Evolutionary conservation across 1,140 invertebrate genomes (phyloP), one percentile per base, ranked within the genome.

Genomic region (Macrosteles quadrilineatus): DNA sequence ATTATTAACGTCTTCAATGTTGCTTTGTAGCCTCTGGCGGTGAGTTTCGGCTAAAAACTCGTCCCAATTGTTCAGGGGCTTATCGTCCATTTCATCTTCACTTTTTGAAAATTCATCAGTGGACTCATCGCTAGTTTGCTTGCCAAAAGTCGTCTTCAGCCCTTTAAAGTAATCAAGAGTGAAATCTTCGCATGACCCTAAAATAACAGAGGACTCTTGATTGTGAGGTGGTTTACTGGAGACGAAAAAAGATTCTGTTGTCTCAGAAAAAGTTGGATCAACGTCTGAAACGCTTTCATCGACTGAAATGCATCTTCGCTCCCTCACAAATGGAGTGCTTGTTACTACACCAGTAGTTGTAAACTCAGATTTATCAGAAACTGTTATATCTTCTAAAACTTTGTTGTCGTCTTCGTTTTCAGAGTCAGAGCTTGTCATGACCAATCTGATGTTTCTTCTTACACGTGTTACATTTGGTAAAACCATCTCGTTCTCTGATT

Each of bases 131-230:
- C 25, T 63, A 1, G 17, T 63, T 32, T 32, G 68, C 29, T 69
- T 69, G 1, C 68, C 67, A 71, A 73, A 74, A 17, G 75, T 76
- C 0, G 82, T 81, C 75, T 85, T 85, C 0, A 83, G 71, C 2
- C 81, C 81, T 76, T 83, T 84, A 71, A 82, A 85, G 19, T 82
- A 78, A 70, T 85, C 84, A 21, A 85, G 71, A 0, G 82, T 80
- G 70, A 81, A 83, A 73, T 85, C 83, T 74, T 85, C 83, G 73
- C 84, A 85, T 0, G 84, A 82, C 1, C 85, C 85, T 21, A 86
- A 74, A 36, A 85, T 82, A 2, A 86, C 83, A 32, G 81, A 83
- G 66, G 80, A 81, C 65, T 82, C 81, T 21, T 27, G 9, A 73
- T 82, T 79, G 36, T 81, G 79, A 17, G 30, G 2, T 1, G 21